These are phyloP conservation scores for Iselma pallidipennis DNA, from an alignment of 2,888 invertebrate genomes.

Conservation along the genomic window DNA sequence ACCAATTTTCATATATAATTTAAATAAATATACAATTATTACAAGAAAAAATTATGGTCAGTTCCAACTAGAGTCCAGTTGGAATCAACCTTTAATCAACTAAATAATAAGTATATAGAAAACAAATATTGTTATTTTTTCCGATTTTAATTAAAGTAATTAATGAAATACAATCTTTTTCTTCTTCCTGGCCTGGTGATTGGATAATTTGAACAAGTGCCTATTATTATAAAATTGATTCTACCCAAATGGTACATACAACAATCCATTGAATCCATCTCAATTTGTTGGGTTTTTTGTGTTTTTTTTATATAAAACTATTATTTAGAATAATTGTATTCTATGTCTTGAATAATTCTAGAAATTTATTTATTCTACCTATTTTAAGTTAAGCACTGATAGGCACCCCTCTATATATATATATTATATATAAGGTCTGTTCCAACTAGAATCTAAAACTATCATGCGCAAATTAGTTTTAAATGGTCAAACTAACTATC, in stretches of 20 bases:
- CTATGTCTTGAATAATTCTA: slow-evolving; percentile 5
- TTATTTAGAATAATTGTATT: background rate
- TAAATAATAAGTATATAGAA: too few relatives aligned
- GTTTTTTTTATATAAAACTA: background rate
- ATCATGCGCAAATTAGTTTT: too few relatives aligned
- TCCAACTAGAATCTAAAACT: too few relatives aligned
- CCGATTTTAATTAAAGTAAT: background rate
- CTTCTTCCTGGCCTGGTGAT: background rate
- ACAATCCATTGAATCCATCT: background rate
- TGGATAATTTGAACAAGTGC: background rate
- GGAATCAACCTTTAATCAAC: background rate
- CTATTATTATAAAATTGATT: background rate
- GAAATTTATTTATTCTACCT: slow-evolving; percentile 20
- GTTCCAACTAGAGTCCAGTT: too few relatives aligned
- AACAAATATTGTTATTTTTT: background rate
- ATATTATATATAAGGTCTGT: too few relatives aligned
- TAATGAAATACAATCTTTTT: background rate
- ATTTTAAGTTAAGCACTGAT: slow-evolving; percentile 24
- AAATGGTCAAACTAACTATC: too few relatives aligned
- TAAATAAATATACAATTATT: background rate
- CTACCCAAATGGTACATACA: background rate
- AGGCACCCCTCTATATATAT: slow-evolving; percentile 28
- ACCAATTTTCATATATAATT: background rate
- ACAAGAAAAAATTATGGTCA: background rate
- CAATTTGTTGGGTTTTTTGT: too few relatives aligned